phyloP scores from a whole-genome alignment of 1,140 invertebrate genomes.

The Drosophila quadrilineata region DNA sequence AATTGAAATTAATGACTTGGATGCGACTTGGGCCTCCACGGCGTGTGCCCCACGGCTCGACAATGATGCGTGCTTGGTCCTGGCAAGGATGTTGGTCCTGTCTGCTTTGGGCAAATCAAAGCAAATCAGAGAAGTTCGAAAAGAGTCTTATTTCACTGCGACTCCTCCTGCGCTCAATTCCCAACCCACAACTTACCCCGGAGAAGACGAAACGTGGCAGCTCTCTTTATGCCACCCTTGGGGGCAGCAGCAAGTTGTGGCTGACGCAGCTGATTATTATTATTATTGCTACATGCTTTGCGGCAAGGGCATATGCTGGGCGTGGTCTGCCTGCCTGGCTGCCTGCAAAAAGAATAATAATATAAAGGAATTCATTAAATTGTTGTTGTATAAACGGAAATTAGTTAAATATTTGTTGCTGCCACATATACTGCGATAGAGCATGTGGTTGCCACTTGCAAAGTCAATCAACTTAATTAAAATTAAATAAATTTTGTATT shows the following conservation, averaged over 20 bases:
- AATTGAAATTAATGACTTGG: constrained; percentile 74
- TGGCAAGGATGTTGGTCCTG: too few relatives aligned
- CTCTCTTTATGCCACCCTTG: constrained; percentile 32
- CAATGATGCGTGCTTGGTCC: constrained; percentile 51
- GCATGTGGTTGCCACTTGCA: constrained; percentile 38
- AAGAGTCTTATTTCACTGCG: background rate
- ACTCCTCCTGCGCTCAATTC: background rate
- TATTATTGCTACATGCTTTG: constrained; percentile 30
- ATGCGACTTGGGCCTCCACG: background rate
- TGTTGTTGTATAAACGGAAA: constrained; percentile 38
- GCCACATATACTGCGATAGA: background rate
- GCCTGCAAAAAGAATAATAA: constrained; percentile 8
- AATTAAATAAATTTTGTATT: constrained; percentile 69
- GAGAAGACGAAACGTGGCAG: constrained; percentile 3
- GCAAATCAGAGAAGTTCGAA: constrained; percentile 28
- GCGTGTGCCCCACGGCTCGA: constrained; percentile 28
- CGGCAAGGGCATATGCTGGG: background rate
- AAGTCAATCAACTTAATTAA: constrained; percentile 72
- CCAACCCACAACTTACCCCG: constrained; percentile 15
- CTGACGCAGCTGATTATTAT: constrained; percentile 33
- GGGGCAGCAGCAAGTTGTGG: constrained; percentile 11
- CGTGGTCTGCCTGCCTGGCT: background rate
- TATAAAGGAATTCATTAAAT: constrained; percentile 38
- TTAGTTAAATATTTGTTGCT: constrained; percentile 51
- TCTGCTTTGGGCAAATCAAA: constrained; percentile 42